Evolutionary conservation across 2,888 invertebrate genomes (phyloP).

Genomic region (Dexiosoma caninum): DNA sequence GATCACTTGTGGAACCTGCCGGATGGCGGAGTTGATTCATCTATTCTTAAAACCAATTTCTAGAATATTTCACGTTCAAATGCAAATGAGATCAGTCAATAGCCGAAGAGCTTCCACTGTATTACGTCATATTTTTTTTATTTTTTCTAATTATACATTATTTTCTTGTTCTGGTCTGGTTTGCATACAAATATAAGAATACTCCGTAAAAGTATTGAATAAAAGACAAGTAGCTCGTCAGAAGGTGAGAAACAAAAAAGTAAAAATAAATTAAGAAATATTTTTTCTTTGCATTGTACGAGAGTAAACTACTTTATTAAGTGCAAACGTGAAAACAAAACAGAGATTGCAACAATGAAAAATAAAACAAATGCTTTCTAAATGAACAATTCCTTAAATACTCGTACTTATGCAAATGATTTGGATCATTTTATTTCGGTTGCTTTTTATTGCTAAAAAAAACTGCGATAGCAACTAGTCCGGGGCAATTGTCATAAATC

Average conservation of each 20-base stretch:
- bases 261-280: slow-evolving; percentile 2
- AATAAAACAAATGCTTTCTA: slow-evolving; percentile 40
- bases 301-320: slow-evolving; percentile 20
- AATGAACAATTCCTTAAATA: slow-evolving; percentile 40
- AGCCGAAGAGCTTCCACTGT: no score
- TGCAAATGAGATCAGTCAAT: no score
- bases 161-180: no score
- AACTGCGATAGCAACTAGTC: slow-evolving; percentile 31
- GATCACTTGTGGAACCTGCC: no score
- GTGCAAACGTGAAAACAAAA: slow-evolving; percentile 14
- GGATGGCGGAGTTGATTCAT: no score
- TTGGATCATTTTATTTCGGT: neutral
- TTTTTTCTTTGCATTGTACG: neutral
- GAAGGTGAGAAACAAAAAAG: neutral
- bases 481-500: slow-evolving; percentile 48
- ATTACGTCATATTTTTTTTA: no score
- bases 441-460: neutral
- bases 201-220: neutral
- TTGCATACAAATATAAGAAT: neutral
- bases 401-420: slow-evolving; percentile 29
- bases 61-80: no score
- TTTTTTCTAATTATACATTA: no score
- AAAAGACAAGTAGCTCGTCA: neutral
- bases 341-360: neutral
- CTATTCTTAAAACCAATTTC: no score